Base-by-base conservation (phyloP, 2,797 vertebrate genomes). In the Karalla daura region DNA sequence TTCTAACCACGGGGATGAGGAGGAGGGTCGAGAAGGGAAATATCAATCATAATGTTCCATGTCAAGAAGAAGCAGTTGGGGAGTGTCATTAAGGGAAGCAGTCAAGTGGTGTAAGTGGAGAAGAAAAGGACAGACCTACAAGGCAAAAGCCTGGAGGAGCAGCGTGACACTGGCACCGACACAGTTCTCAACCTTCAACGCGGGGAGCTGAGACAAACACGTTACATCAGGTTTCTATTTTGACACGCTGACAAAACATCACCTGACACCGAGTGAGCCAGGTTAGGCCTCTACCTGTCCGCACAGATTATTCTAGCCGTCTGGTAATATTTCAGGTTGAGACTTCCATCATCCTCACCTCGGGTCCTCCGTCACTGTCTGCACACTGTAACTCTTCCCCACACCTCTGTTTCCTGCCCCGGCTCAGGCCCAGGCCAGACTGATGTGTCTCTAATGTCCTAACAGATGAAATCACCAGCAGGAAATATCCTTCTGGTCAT, bases 401-500 rank as follows among this genome's bases (percentile, higher is more conserved):
- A 82, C 90, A 86, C 88, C 66, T 88, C 53, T 7, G 71, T 74
- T 72, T 76, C 78, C 83, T 78, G 63, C 64, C 59, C 36, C 58
- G n/a, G 49, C 72, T 70, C 83, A 71, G 74, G 59, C 44, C 55
- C 70, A 68, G 52, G 79, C 58, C 55, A 81, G 79, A 83, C 63
- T 69, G 66, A 87, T 40, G 30, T 41, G 58, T 74, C 66, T 87
- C 83, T 71, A 14, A 81, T 88, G 80, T 84, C 83, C 70, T 73
- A 56, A 83, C 50, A 54, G 78, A 90, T 89, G 75, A 87, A 92
- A 89, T 91, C 86, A 89, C 14, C 52, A 25, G 84, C 68, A 84
- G 63, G 35, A 90, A 89, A 90, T 89, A 91, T 81, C 78, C n/a
- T 39, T 65, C 52, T n/a, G 50, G 74, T 88, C 68, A 89, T 85